A percentile compares a stretch with the other conserved stretches of the same genome.
Conservation (phyloP, 2,797 vertebrate genomes). For the Falco naumanni region DNA sequence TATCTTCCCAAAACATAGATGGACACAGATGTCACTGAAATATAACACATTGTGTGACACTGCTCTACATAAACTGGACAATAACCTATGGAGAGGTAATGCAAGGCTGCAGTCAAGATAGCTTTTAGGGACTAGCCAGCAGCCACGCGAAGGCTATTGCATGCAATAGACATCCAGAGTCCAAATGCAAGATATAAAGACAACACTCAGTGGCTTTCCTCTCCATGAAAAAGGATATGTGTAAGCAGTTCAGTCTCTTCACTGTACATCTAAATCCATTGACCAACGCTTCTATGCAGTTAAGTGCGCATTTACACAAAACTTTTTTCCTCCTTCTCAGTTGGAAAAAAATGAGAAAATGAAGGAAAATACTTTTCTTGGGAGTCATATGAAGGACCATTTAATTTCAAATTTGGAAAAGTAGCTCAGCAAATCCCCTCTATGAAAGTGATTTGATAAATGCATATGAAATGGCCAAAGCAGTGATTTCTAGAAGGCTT, state of each 20-base stretch:
- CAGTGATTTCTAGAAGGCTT: not conserved
- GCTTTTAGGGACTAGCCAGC: not conserved
- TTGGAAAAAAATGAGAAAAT: not conserved
- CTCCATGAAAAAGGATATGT: not conserved
- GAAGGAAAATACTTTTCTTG: not conserved
- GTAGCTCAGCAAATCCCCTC: not conserved
- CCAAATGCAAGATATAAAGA: not conserved
- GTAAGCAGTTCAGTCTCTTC: not conserved
- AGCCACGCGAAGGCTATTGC: not conserved
- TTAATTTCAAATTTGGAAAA: not conserved
- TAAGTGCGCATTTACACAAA: not conserved
- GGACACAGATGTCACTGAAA: not conserved
- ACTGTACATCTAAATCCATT: not conserved
- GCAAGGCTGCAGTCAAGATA: not conserved
- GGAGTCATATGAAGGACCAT: not conserved
- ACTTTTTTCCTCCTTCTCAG: not conserved
- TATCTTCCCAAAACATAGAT: not conserved
- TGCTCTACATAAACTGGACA: not conserved
- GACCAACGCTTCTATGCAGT: not conserved
- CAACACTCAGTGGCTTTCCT: not conserved
- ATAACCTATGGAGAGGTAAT: not conserved
- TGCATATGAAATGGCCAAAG: not conserved
- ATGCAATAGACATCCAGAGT: not conserved
- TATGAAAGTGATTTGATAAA: not conserved
- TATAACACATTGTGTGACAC: rapidly evolving